Conservation (phyloP, 2,113 vertebrate genomes). For the Orientallactaga bullata region DNA sequence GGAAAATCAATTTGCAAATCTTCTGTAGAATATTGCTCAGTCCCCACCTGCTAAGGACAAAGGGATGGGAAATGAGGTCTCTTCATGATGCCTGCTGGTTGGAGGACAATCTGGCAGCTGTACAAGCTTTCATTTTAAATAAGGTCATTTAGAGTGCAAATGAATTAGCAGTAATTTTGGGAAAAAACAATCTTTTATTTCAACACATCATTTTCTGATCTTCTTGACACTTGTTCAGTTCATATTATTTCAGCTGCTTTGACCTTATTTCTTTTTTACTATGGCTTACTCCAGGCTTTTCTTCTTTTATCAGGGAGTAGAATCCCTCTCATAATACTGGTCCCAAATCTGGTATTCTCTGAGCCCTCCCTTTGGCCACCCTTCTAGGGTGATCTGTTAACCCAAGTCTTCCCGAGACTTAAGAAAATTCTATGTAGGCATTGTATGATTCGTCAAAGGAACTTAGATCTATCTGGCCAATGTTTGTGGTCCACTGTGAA, state of each 20-base stretch:
- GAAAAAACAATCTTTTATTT: constrained; percentile 55
- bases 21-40: constrained; percentile 45
- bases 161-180: constrained; percentile 58
- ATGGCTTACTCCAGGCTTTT: constrained; percentile 66
- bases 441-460: constrained; percentile 45
- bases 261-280: constrained; percentile 81
- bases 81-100: constrained; percentile 60
- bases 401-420: constrained; percentile 3
- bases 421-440: neutral
- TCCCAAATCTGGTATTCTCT: constrained; percentile 58
- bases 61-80: constrained; percentile 51
- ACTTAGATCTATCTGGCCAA: constrained; percentile 1
- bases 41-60: constrained; percentile 59
- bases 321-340: constrained; percentile 71
- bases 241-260: constrained; percentile 82
- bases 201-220: constrained; percentile 78
- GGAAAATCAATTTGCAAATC: constrained; percentile 50
- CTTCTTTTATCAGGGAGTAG: constrained; percentile 65
- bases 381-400: constrained; percentile 1
- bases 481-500: constrained; percentile 6
- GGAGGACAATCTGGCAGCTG: constrained; percentile 57
- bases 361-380: constrained; percentile 53
- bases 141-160: constrained; percentile 67
- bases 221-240: constrained; percentile 81
- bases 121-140: constrained; percentile 70